Evolutionary conservation across 2,113 vertebrate species (phyloP).

Genomic region (Crocuta crocuta): DNA sequence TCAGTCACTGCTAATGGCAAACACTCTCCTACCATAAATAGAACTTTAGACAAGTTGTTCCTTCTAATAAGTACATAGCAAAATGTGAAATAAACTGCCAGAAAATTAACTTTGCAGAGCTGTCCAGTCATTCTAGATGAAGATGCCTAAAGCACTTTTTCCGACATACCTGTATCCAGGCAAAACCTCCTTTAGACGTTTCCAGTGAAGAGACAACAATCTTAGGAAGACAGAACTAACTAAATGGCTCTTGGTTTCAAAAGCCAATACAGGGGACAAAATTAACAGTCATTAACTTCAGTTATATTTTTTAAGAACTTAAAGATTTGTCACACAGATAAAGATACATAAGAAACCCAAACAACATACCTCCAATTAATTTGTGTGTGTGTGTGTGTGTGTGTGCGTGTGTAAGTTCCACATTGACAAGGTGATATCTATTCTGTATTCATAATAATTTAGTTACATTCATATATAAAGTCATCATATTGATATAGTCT

Average conservation of each 20-base stretch:
- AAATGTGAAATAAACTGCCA: slow-evolving; percentile 1
- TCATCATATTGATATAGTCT: background rate
- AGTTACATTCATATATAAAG: background rate
- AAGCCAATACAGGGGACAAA: background rate
- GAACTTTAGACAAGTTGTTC: background rate
- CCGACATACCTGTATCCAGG: background rate
- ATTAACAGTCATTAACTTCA: slow-evolving; percentile 15
- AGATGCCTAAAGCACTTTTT: background rate
- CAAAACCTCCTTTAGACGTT: slow-evolving; percentile 7
- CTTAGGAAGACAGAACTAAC: background rate
- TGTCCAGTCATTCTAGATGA: background rate
- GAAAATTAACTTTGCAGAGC: background rate
- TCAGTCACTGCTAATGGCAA: background rate
- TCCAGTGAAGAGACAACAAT: background rate
- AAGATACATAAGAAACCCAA: background rate
- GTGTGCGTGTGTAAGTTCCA: background rate
- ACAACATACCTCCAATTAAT: background rate
- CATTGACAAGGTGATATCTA: background rate
- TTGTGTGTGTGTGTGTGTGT: background rate
- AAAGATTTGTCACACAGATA: background rate
- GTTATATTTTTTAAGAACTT: background rate
- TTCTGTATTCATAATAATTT: background rate
- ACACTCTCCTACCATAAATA: background rate
- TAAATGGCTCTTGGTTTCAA: slow-evolving; percentile 3
- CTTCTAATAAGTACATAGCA: background rate